Conservation (phyloP, 2,113 vertebrate genomes). For the Struthidea cinerea region DNA sequence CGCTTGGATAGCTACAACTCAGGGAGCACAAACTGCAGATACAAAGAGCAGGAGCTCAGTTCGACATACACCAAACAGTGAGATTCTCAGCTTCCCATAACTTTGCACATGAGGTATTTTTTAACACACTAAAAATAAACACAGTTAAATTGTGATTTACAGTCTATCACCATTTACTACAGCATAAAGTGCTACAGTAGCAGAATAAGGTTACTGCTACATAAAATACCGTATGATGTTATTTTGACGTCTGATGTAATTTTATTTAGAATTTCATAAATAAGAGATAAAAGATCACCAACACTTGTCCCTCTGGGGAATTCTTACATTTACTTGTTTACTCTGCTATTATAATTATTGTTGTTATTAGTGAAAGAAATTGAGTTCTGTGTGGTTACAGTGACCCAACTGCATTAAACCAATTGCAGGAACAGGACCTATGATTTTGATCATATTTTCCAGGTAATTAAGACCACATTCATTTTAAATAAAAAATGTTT, state of each 20-base stretch:
- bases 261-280: not conserved
- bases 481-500: slow-evolving; percentile 2
- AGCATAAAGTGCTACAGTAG: not conserved
- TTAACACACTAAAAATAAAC: not conserved
- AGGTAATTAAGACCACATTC: not conserved
- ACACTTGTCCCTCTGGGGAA: not conserved
- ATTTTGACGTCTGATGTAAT: not conserved
- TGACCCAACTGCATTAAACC: not conserved
- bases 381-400: not conserved
- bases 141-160: not conserved
- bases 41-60: not conserved
- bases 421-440: not conserved
- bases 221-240: not conserved
- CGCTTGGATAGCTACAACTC: not conserved
- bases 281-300: not conserved
- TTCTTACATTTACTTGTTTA: not conserved
- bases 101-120: not conserved
- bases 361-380: not conserved
- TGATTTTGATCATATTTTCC: slow-evolving; percentile 21
- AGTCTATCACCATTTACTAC: not conserved
- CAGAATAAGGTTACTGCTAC: not conserved
- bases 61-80: not conserved
- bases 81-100: not conserved
- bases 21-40: not conserved
- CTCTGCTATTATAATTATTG: not conserved